Conservation (phyloP, 2,888 invertebrate genomes). For the Noctua comes region DNA sequence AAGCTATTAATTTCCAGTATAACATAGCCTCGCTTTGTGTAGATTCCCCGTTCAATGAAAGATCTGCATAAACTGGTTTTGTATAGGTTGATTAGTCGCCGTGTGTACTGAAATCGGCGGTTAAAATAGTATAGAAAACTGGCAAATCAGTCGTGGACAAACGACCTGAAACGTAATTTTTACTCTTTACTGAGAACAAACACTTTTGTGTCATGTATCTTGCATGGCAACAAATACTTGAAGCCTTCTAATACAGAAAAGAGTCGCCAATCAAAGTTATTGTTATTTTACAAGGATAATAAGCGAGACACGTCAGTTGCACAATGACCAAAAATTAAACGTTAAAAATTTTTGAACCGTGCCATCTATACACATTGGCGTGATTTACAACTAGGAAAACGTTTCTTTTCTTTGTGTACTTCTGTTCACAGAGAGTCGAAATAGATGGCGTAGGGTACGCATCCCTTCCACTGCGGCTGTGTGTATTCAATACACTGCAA, state of each 20-base stretch:
- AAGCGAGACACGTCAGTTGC: not conserved
- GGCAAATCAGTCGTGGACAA: not conserved
- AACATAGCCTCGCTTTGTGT: too few species aligned
- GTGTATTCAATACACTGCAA: not conserved
- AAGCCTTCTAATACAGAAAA: not conserved
- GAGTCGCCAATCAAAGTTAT: not conserved
- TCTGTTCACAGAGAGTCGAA: not conserved
- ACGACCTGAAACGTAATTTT: not conserved
- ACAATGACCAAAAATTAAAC: not conserved
- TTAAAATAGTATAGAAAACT: not conserved
- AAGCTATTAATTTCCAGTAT: too few species aligned
- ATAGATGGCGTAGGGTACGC: not conserved
- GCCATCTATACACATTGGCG: constrained; percentile 1
- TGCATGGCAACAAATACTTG: not conserved
- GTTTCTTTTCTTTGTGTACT: not conserved
- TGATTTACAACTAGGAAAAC: not conserved
- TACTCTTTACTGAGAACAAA: not conserved
- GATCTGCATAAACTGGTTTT: too few species aligned
- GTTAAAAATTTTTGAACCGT: not conserved
- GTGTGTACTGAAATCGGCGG: not conserved
- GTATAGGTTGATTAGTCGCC: too few species aligned
- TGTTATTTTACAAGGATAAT: not conserved
- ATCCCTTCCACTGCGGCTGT: not conserved
- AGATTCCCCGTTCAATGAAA: too few species aligned
- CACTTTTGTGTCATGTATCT: not conserved